Evolutionary conservation across 2,888 invertebrate species (phyloP), one percentile per base, ranked within the genome.

Genomic region (Aporophyla lueneburgensis): DNA sequence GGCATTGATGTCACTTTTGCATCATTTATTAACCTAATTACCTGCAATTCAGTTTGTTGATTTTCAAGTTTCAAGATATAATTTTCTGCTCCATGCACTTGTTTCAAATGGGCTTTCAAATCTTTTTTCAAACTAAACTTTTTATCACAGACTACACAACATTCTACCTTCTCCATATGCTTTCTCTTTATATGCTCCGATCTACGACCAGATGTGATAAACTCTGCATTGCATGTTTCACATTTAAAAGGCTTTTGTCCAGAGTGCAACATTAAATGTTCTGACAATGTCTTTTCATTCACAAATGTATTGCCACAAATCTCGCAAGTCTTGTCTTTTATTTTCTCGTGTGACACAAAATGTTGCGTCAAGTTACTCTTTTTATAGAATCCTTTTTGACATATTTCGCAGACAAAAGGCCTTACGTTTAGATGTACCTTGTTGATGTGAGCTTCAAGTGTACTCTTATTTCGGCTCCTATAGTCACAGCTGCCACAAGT

Each of bases 51-150:
- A 14, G 81, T 77, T 19, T 81, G 75, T 49, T 78, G 12, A 74
- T 63, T 76, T 27, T 78, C 63, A 69, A 77, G 68, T 68, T 85
- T 75, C 62, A 74, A 56, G 56, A 77, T 66, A 80, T 49, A 74
- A 74, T 84, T 74, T 71, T 79, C 71, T 33, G 78, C 76, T 46
- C 85, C 78, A 85, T 94, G 94, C 6, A 89, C 86, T 74, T 81
- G 89, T 76, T 92, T 94, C 24, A 93, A 80, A 88, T 95, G 95
- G 4, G 91, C 83, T n/a, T 91, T 93, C 21, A 95, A 80, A 85
- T 93, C 93, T 76, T 93, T 95, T 74, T 87, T 92, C 63, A 95
- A 86, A 73, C 93, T 90, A 76, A 93, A 95, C 72, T 87, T 93
- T 82, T 93, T 95, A 43, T 91, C 90, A 85, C 95, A 95, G 19